A percentile compares a stretch with the other conserved stretches of the same genome.
Evolutionary conservation across 2,888 invertebrate species (phyloP).

Genomic region (Acronicta psi): DNA sequence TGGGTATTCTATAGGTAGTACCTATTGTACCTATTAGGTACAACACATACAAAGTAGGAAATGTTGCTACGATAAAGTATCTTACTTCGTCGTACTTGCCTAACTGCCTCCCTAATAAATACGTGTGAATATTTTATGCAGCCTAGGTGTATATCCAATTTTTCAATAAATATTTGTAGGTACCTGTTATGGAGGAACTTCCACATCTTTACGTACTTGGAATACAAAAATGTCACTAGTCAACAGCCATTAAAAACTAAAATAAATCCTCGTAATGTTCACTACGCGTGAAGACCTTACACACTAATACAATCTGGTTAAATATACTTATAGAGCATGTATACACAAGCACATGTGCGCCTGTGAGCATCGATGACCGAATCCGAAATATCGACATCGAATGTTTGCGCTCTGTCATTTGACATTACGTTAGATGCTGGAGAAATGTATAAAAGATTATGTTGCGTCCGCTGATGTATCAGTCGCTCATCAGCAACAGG

Average conservation of each 20-base stretch:
- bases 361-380: constrained; percentile 74
- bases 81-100: too few species aligned
- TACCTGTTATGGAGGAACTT: too few species aligned
- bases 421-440: constrained; percentile 79
- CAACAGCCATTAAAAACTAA: not conserved
- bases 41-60: too few species aligned
- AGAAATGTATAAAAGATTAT: constrained; percentile 85
- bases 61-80: too few species aligned
- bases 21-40: too few species aligned
- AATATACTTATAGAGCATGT: constrained; percentile 48
- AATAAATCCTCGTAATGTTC: constrained; percentile 70
- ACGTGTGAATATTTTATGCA: too few species aligned
- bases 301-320: constrained; percentile 56
- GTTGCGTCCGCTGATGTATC: constrained; percentile 70
- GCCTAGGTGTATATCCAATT: too few species aligned
- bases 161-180: not conserved
- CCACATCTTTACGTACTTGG: too few species aligned
- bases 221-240: not conserved
- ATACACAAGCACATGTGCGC: constrained; percentile 47
- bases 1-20: too few species aligned
- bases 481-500: constrained; percentile 79
- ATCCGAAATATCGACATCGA: constrained; percentile 79
- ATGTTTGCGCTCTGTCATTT: constrained; percentile 71
- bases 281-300: constrained; percentile 49
- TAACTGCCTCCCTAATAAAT: too few species aligned